These are phyloP conservation scores for Caenorhabditis wallacei DNA, from an alignment of 2,888 invertebrate genomes.

Conservation along the genomic window DNA sequence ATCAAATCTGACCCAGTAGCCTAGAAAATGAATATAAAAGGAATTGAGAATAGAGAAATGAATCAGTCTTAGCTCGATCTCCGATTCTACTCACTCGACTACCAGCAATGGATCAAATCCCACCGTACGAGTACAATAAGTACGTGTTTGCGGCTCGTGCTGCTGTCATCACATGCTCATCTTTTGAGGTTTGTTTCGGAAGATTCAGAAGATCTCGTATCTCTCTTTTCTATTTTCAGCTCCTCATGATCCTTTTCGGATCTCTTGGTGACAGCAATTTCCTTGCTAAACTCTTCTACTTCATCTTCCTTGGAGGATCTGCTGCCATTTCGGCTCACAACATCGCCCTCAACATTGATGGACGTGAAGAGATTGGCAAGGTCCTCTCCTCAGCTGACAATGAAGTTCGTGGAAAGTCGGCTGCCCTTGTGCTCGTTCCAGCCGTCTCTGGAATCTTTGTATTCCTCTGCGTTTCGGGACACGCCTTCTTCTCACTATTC, in stretches of 20 bases:
- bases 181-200: slow-evolving; percentile 43
- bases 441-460: slow-evolving; percentile 60
- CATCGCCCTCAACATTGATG: slow-evolving; percentile 62
- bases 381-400: slow-evolving; percentile 46
- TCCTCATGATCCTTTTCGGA: slow-evolving; percentile 61
- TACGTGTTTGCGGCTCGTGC: slow-evolving; percentile 62
- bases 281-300: slow-evolving; percentile 62
- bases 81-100: slow-evolving; percentile 60
- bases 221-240: slow-evolving; percentile 14
- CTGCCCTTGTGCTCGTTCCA: slow-evolving; percentile 56
- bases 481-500: slow-evolving; percentile 67
- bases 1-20: slow-evolving; percentile 24
- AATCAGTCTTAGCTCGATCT: slow-evolving; percentile 40
- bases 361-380: slow-evolving; percentile 62
- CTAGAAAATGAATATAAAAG: slow-evolving; percentile 25
- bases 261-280: slow-evolving; percentile 55
- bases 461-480: slow-evolving; percentile 66
- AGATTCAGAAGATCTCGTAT: neutral
- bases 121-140: slow-evolving; percentile 66
- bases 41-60: neutral
- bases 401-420: slow-evolving; percentile 61
- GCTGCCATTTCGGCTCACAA: slow-evolving; percentile 61
- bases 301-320: slow-evolving; percentile 58
- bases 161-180: slow-evolving; percentile 57
- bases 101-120: slow-evolving; percentile 64